Base-by-base conservation (phyloP, 2,797 vertebrate genomes). In the Hafferia zeledoni region DNA sequence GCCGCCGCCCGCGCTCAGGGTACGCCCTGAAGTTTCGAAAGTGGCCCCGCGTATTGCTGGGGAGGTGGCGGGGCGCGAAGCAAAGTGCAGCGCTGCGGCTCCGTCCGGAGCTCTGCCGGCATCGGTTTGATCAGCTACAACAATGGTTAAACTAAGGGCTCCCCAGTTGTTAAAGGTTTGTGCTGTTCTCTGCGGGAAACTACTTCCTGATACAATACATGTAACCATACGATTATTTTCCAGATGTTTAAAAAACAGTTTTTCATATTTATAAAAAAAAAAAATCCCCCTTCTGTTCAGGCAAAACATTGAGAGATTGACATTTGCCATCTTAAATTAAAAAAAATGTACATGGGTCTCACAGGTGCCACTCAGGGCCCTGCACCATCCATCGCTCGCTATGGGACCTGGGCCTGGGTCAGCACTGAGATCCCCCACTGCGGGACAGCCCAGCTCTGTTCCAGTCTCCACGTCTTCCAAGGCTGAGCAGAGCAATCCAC, bases 21-120 rank as follows among this genome's bases (percentile, higher is more conserved):
- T 79, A 17, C 85, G 23, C 94, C 91, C 90, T 39, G n/a, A 5
- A 8, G 52, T 95, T 83, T 89, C 87, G 59, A 93, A 87, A 93
- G 33, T 37, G 78, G 13, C 63, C 31, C 33, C 31, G 6, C 11
- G 64, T 17, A 9, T 41, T 10, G 83, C 13, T 39, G 5, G 1
- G 76, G 4, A 35, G 68, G 28, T 7, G 60, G 27, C 41, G 16
- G 68, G 77, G 78, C 80, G 46, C 89, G 52, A 63, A 52, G 15
- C 67, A 9, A 65, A 50, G 85, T 10, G 50, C 60, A 11, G 46
- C 17, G 37, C 60, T 65, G 50, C 37, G 5, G 37, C 37, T 20
- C 47, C 23, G 35, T 37, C 57, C 19, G 0, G 16, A 8, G 17
- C 28, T n/a, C 49, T 2, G 27, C 43, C 52, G 47, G 74, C 52